Percentiles rank a stretch among this genome's conserved stretches.
phyloP scores from a whole-genome alignment of 2,113 vertebrate genomes.

The Anhinga anhinga region DNA sequence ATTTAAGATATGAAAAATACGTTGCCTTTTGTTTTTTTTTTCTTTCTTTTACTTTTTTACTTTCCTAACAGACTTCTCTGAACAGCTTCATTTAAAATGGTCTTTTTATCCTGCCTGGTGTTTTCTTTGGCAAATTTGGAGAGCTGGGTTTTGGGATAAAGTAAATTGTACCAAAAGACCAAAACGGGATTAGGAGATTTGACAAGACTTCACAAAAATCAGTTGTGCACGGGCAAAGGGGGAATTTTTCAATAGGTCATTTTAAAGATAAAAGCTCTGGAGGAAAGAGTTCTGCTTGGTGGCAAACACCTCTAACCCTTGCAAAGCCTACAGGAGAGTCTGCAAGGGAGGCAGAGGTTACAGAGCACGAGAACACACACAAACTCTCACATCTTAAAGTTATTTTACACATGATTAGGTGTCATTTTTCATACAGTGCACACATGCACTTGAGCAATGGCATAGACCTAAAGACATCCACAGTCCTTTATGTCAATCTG shows the following conservation, averaged over 20 bases:
- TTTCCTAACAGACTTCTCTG: background rate
- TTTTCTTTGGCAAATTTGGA: slow-evolving; percentile 49
- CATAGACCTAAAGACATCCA: background rate
- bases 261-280: background rate
- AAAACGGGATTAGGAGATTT: background rate
- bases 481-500: background rate
- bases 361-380: background rate
- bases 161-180: background rate
- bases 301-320: background rate
- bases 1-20: background rate
- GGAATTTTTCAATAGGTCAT: background rate
- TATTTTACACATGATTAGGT: background rate
- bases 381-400: background rate
- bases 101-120: background rate
- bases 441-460: background rate
- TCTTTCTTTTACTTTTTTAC: background rate
- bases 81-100: background rate
- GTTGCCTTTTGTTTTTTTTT: background rate
- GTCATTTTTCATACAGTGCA: background rate
- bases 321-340: background rate
- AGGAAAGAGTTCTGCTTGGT: background rate
- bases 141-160: background rate
- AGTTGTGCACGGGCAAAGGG: background rate
- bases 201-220: slow-evolving; percentile 14
- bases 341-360: background rate